phyloP scores from a whole-genome alignment of 2,888 invertebrate species.

The Aphrophora alni region DNA sequence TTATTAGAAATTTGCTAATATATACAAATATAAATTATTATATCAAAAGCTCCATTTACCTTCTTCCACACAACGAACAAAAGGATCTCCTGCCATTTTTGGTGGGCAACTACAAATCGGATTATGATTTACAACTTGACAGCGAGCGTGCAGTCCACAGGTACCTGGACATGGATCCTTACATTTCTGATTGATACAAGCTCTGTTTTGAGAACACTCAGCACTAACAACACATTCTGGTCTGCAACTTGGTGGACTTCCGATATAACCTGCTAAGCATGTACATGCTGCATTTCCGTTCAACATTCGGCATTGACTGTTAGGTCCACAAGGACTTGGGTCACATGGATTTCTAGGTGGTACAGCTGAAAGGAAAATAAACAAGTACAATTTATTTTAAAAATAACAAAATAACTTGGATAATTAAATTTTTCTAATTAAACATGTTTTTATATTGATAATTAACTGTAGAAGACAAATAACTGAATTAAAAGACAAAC shows the following conservation, averaged over 20 bases:
- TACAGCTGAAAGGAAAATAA: conserved; percentile 52
- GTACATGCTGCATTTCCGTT: conserved; percentile 67
- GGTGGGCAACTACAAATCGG: conserved; percentile 68
- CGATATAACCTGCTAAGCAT: conserved; percentile 66
- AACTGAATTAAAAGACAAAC: no score
- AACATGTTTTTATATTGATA: no score
- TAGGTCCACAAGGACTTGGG: conserved; percentile 68
- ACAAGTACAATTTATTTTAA: no score
- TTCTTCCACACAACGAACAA: conserved; percentile 62
- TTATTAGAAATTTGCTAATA: no score
- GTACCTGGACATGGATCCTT: conserved; percentile 66
- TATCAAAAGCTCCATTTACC: conserved; percentile 51
- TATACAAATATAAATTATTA: conserved; percentile 20
- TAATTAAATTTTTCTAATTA: no score
- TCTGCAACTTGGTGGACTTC: conserved; percentile 65
- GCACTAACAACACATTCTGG: conserved; percentile 67
- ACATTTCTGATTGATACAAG: no score
- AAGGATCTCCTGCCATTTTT: conserved; percentile 66
- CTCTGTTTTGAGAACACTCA: conserved; percentile 65
- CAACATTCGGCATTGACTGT: conserved; percentile 63
- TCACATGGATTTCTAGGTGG: conserved; percentile 62
- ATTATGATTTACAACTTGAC: no score
- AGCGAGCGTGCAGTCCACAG: conserved; percentile 67
- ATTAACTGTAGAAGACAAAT: no score
- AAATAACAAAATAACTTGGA: no score